These are phyloP conservation scores for Dasypogon diadema DNA, from an alignment of 2,888 invertebrate genomes.

Conservation along the genomic window DNA sequence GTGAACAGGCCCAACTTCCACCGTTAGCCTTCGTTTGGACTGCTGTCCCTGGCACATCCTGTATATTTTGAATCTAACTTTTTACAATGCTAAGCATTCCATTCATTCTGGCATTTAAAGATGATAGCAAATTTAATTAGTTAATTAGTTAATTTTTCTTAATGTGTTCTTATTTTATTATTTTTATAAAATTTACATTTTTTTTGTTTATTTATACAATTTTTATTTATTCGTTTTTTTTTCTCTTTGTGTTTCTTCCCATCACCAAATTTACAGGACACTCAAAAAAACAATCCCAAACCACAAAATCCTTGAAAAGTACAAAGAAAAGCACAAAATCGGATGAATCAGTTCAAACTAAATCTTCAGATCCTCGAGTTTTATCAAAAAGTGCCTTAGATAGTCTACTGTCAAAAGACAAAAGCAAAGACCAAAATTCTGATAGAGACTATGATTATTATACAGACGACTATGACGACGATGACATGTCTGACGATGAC, in stretches of 20 bases:
- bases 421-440: conserved; percentile 45
- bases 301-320: conserved; percentile 65
- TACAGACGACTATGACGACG: conserved; percentile 58
- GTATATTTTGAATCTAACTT: too few species aligned
- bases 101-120: too few species aligned
- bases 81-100: too few species aligned
- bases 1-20: too few species aligned
- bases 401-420: conserved; percentile 63
- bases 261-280: conserved; percentile 59
- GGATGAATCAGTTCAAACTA: conserved; percentile 62
- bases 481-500: conserved; percentile 58
- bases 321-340: conserved; percentile 61
- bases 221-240: too few species aligned
- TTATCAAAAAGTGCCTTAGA: conserved; percentile 65
- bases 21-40: too few species aligned
- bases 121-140: too few species aligned
- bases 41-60: too few species aligned
- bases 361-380: conserved; percentile 62
- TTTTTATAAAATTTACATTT: too few species aligned
- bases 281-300: conserved; percentile 63
- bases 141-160: too few species aligned
- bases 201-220: too few species aligned
- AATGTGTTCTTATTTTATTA: too few species aligned
- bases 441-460: conserved; percentile 59
- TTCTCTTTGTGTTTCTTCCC: conserved; percentile 56